Base-by-base conservation (phyloP, 1,140 invertebrate genomes). In the Drosophila burlai region DNA sequence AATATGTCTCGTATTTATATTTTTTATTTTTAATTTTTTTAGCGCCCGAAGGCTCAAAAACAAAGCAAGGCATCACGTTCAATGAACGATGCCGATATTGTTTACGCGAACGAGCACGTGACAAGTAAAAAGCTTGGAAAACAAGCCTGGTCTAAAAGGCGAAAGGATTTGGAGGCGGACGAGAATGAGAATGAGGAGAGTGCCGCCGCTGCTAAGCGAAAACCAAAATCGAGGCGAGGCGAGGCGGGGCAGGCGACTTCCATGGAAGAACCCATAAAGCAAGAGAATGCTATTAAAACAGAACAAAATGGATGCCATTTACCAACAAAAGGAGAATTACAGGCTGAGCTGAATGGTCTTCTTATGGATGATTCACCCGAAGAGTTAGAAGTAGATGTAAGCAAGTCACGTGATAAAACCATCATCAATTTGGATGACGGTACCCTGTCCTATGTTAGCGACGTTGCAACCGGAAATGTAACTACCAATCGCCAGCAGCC, bases 91-190 rank as follows among this genome's bases (percentile, higher is more conserved):
- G 86, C 79, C 1, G 91, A 92, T 36, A 49, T 81, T 40, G 60
- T 92, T 7, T 91, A 91, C 45, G 79, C 92, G 34, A 92, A 92
- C 59, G 91, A 92, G 71, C 72, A 83, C 34, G 72, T 86, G 8
- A 76, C 72, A 8, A 91, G 77, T 34, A 59, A 61, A 38, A 91
- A 79, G 68, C 34, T 91, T 13, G 74, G 69, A 13, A 91, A 91
- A 42, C 87, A 82, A 21, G 60, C 80, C 4, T 66, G 76, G 57
- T 73, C 80, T 9, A 76, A 78, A 38, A 69, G 76, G 2, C 65
- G 73, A 3, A 76, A 52, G 18, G 76, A 52, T 2, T 24, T 77
- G 21, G 43, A 62, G 26, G 36, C 64, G 9, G 47, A 68, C 16
- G 76, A 63, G 21, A 38, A 86, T n/a, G 64, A 58, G 31, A 38